Conservation (phyloP, 2,888 invertebrate species). For the Stomorhina lunata region DNA sequence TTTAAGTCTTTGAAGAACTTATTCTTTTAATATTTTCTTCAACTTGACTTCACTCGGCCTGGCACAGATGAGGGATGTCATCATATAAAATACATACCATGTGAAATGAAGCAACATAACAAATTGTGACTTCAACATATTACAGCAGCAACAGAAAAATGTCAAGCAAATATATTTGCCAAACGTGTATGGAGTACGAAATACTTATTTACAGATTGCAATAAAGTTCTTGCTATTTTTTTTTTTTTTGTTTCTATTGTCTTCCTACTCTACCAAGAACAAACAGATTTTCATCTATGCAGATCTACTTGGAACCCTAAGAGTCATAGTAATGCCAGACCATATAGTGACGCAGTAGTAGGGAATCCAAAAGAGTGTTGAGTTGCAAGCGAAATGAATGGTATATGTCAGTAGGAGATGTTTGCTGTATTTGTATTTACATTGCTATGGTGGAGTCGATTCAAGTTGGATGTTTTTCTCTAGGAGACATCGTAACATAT, state of each 20-base stretch:
- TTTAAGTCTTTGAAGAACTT: background rate
- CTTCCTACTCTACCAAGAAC: background rate
- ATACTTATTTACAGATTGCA: background rate
- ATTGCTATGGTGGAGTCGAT: slow-evolving; percentile 38
- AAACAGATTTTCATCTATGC: slow-evolving; percentile 10
- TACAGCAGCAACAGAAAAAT: slow-evolving; percentile 46
- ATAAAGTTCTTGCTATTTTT: background rate
- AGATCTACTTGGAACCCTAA: background rate
- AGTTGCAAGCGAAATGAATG: slow-evolving; percentile 59
- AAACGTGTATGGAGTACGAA: slow-evolving; percentile 32
- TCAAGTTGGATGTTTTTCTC: background rate
- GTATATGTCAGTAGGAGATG: slow-evolving; percentile 54
- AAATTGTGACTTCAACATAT: slow-evolving; percentile 39
- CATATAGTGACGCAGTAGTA: background rate
- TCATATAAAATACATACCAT: slow-evolving; percentile 39
- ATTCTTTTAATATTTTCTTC: background rate
- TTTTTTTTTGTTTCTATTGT: background rate
- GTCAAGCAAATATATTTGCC: slow-evolving; percentile 57
- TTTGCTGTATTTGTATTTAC: slow-evolving; percentile 51
- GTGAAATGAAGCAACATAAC: slow-evolving; percentile 38
- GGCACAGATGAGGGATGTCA: slow-evolving; percentile 29
- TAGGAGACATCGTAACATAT: background rate
- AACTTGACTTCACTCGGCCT: background rate
- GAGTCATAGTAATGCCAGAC: background rate
- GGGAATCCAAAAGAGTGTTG: slow-evolving; percentile 27